phyloP scores from a whole-genome alignment of 2,797 vertebrate species.

The Australoheros facetus region DNA sequence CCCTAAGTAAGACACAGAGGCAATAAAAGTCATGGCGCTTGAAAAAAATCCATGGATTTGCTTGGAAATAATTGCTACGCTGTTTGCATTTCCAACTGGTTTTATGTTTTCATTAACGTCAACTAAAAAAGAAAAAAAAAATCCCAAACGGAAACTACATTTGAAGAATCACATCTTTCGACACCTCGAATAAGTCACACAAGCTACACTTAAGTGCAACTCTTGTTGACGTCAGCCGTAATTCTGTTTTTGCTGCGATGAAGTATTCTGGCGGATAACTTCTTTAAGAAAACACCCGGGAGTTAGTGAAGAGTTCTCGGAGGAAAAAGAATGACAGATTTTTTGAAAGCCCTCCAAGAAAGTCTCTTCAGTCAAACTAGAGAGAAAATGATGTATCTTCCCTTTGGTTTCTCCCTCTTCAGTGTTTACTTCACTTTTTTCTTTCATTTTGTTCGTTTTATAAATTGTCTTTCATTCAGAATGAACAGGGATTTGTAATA shows the following conservation, averaged over 20 bases:
- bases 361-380: conserved; percentile 38
- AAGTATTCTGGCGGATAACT: conserved; percentile 67
- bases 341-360: conserved; percentile 54
- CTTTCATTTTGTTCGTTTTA: neutral
- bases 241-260: conserved; percentile 72
- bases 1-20: neutral
- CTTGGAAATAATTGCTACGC: conserved; percentile 39
- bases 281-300: conserved; percentile 72
- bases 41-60: conserved; percentile 39
- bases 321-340: conserved; percentile 54
- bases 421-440: neutral
- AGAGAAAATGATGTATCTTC: conserved; percentile 19
- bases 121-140: conserved; percentile 22
- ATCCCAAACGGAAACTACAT: conserved; percentile 54
- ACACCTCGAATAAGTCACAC: conserved; percentile 69
- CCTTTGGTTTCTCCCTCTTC: neutral
- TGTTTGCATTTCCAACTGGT: conserved; percentile 45
- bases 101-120: conserved; percentile 57
- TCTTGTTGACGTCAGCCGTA: conserved; percentile 74
- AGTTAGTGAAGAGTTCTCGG: conserved; percentile 47
- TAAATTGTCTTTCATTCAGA: conserved; percentile 1
- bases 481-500: neutral
- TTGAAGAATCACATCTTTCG: conserved; percentile 69
- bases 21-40: conserved; percentile 27
- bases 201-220: conserved; percentile 64